Percentiles rank a stretch among this genome's conserved stretches.
Evolutionary conservation across 2,888 invertebrate genomes (phyloP).

Genomic region (Micoletzkya japonica): DNA sequence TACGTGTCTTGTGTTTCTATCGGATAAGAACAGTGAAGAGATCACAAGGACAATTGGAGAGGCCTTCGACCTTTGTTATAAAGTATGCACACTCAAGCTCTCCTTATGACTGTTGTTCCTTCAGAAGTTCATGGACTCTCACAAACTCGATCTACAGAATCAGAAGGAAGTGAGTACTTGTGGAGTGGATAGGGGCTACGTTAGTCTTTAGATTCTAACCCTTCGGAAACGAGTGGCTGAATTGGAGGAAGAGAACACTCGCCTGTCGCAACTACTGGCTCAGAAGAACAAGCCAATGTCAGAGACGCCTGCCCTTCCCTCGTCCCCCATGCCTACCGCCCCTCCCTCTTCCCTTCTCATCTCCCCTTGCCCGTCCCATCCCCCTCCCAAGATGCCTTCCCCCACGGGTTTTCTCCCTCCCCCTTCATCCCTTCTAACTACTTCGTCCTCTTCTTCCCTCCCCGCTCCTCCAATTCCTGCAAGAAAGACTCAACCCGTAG

Average conservation of each 20-base stretch:
- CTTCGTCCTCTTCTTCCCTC: not conserved
- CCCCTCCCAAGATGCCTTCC: not conserved
- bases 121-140: slow-evolving; percentile 26
- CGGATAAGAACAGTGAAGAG: slow-evolving; percentile 26
- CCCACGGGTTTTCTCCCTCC: slow-evolving; percentile 25
- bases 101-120: not conserved
- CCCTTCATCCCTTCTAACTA: slow-evolving; percentile 1
- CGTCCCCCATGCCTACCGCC: slow-evolving; percentile 8
- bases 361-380: not conserved
- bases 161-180: slow-evolving; percentile 14
- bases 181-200: not conserved
- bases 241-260: slow-evolving; percentile 81
- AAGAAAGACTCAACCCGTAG: no score
- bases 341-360: slow-evolving; percentile 9
- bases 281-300: not conserved
- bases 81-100: not conserved
- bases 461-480: slow-evolving; percentile 24
- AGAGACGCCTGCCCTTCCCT: slow-evolving; percentile 10
- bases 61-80: slow-evolving; percentile 29
- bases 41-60: slow-evolving; percentile 28
- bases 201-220: slow-evolving; percentile 69
- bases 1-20: slow-evolving; percentile 26
- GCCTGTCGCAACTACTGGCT: slow-evolving; percentile 13
- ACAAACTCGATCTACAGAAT: slow-evolving; percentile 23
- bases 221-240: slow-evolving; percentile 85